Base-by-base conservation (phyloP, 2,113 vertebrate genomes). In the Pachypanchax playfairii region DNA sequence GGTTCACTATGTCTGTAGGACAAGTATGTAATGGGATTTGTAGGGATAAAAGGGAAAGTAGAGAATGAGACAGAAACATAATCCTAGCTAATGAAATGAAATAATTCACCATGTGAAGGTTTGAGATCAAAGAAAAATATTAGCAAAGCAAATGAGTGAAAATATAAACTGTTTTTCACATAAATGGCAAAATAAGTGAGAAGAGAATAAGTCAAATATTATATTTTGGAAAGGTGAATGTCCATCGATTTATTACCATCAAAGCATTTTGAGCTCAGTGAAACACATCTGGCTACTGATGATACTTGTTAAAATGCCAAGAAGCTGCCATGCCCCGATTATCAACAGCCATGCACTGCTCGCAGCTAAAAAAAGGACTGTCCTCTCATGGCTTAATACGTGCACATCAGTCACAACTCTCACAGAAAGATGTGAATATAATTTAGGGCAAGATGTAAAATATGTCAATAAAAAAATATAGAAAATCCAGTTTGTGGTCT, bases 11-110 rank as follows among this genome's bases (percentile, higher is more conserved):
- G 75, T 47, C 58, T 11, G 41, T 20, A 46, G 39, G 50, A 49
- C 24, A 21, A 43, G 51, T 35, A 9, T 55, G 48, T 75, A 57
- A 72, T 33, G 38, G 21, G 54, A 83, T 74, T 76, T 65, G 53
- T 38, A 43, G 17, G 59, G 47, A 49, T 44, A 38, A 35, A 68
- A 31, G 33, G 26, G 22, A 6, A 28, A 43, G 22, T 24, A 17
- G 29, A 56, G 58, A 60, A 43, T 50, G 20, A 35, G 48, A 48
- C 14, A 14, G 38, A 35, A 48, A 12, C 43, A 52, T 56, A 0
- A 62, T 11, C 64, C 11, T 17, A 15, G 31, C 36, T 66, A 66
- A 67, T 76, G 68, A 59, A 38, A 52, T 14, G 24, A 53, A n/a
- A 25, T 15, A n/a, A 69, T 58, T 43, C 35, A 17, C 51, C 33